These are phyloP conservation scores for Colostygia pectinataria DNA, from an alignment of 2,888 invertebrate species.

Conservation along the genomic window DNA sequence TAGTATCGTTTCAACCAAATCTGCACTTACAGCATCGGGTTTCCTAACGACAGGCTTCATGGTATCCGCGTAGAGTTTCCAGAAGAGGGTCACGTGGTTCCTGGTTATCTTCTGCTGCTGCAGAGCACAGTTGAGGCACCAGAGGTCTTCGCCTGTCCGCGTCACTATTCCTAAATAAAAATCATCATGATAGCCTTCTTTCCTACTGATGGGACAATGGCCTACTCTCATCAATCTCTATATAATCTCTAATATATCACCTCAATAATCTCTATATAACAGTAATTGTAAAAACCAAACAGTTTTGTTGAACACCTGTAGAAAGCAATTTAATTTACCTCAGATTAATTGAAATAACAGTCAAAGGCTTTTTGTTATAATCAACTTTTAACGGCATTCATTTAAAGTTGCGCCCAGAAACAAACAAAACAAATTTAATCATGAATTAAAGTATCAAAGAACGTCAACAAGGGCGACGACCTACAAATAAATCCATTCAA, in stretches of 20 bases:
- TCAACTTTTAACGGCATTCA: background rate
- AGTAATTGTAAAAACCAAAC: too few species aligned
- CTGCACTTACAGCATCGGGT: background rate
- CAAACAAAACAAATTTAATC: too few species aligned
- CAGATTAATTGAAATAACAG: background rate
- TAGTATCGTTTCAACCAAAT: too few species aligned
- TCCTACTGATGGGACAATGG: too few species aligned
- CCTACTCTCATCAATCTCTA: too few species aligned
- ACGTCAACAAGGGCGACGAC: conserved; percentile 10
- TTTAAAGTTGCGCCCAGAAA: background rate
- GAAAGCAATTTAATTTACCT: background rate
- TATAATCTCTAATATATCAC: too few species aligned
- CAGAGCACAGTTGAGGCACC: conserved; percentile 46
- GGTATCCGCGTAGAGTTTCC: conserved; percentile 58
- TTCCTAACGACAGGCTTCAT: conserved; percentile 47
- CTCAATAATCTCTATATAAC: too few species aligned
- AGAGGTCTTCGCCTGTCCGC: conserved; percentile 35
- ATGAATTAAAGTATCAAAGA: conserved; percentile 2
- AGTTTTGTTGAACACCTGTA: too few species aligned
- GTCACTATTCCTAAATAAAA: conserved; percentile 46
- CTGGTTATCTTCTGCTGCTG: conserved; percentile 38
- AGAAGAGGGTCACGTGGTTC: conserved; percentile 61
- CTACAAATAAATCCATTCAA: conserved; percentile 7
- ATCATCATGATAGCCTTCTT: too few species aligned
- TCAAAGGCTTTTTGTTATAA: background rate